phyloP scores from a whole-genome alignment of 2,113 vertebrate genomes.

The Hydrochoerus hydrochaeris region DNA sequence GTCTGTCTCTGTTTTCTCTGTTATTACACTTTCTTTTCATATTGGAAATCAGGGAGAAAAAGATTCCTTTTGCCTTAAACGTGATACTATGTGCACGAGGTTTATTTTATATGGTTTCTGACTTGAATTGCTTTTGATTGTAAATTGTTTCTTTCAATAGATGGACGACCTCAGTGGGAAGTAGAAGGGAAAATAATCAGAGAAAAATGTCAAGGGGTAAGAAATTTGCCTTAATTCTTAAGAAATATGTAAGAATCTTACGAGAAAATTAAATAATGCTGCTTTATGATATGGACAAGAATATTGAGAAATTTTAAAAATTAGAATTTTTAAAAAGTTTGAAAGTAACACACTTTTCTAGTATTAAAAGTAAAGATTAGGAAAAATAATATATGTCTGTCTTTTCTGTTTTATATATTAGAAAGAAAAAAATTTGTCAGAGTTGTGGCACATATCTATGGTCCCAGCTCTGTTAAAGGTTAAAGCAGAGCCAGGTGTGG shows the following conservation, averaged over 20 bases:
- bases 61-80: slow-evolving; percentile 38
- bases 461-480: background rate
- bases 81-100: slow-evolving; percentile 8
- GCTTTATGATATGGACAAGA: background rate
- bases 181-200: slow-evolving; percentile 97
- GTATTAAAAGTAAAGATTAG: slow-evolving; percentile 51
- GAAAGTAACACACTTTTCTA: background rate
- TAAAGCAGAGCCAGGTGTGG: background rate
- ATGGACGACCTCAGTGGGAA: slow-evolving; percentile 98
- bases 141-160: slow-evolving; percentile 87
- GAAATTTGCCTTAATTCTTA: slow-evolving; percentile 83
- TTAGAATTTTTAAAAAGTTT: slow-evolving; percentile 57
- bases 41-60: slow-evolving; percentile 43
- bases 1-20: background rate
- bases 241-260: slow-evolving; percentile 65
- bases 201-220: slow-evolving; percentile 97
- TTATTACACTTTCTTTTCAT: slow-evolving; percentile 31
- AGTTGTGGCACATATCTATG: background rate
- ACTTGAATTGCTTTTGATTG: slow-evolving; percentile 76
- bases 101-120: slow-evolving; percentile 68
- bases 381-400: background rate
- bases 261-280: slow-evolving; percentile 57
- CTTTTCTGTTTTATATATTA: background rate
- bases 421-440: background rate
- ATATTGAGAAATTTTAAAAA: slow-evolving; percentile 48